Evolutionary conservation across 2,113 vertebrate species (phyloP).

Genomic region (Caracal caracal): DNA sequence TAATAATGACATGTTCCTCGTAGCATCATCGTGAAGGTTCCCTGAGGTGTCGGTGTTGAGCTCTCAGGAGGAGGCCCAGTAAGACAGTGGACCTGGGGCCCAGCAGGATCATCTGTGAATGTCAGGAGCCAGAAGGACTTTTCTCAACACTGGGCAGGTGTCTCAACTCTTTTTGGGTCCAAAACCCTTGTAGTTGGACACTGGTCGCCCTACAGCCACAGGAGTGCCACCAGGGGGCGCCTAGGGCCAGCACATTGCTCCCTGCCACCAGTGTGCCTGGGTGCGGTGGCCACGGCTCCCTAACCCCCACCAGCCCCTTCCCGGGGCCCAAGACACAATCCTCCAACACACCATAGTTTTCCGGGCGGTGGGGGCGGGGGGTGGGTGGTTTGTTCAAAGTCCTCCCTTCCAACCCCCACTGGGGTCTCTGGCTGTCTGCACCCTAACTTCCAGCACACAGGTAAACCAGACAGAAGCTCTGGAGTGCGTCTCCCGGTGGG

Average conservation of each 20-base stretch:
- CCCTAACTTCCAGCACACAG: neutral
- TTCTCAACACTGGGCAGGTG: neutral
- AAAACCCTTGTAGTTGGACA: rapidly evolving
- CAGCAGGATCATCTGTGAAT: neutral
- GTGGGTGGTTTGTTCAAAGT: neutral
- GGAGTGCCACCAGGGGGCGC: neutral
- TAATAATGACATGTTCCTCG: neutral
- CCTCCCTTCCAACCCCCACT: neutral
- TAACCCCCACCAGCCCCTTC: neutral
- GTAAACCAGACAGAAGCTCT: neutral
- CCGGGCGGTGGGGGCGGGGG: too few relatives aligned
- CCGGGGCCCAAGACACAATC: too few relatives aligned
- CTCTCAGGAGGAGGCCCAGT: neutral
- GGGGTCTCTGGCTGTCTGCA: neutral
- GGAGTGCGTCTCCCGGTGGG: neutral
- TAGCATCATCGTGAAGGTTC: neutral
- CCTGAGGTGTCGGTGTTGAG: rapidly evolving
- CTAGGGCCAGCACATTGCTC: rapidly evolving
- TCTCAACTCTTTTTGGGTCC: neutral
- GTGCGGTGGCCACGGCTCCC: neutral
- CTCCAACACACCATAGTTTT: too few relatives aligned
- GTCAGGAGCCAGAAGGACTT: too few relatives aligned
- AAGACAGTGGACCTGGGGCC: neutral
- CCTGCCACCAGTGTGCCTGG: too few relatives aligned
- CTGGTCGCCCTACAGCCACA: neutral